phyloP scores from a whole-genome alignment of 2,888 invertebrate species.

The Tachina lurida region DNA sequence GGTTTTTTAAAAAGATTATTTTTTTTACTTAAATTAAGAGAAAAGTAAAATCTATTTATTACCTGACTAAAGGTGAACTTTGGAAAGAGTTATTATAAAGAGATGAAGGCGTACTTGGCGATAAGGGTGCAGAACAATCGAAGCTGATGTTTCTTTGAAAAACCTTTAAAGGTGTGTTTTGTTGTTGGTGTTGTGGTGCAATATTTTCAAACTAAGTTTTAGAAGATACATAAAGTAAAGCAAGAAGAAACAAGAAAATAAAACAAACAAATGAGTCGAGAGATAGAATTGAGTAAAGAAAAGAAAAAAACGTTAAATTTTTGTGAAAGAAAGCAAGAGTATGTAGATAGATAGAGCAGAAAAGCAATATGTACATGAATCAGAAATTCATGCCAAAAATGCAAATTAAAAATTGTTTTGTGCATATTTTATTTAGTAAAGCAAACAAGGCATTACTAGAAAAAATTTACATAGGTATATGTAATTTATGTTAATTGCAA shows the following conservation, averaged over 20 bases:
- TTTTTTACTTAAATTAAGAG: slow-evolving; percentile 3
- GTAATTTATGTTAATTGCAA: slow-evolving; percentile 10
- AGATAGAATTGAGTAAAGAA: slow-evolving; percentile 73
- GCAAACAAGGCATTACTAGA: slow-evolving; percentile 20
- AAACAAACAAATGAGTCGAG: slow-evolving; percentile 42
- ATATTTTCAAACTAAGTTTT: slow-evolving; percentile 81
- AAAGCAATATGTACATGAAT: slow-evolving; percentile 28
- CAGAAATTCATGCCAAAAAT: slow-evolving; percentile 23
- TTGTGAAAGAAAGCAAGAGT: neutral
- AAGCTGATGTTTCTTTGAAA: slow-evolving; percentile 83
- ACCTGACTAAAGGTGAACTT: slow-evolving; percentile 83
- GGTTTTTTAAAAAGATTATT: neutral
- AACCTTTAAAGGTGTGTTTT: slow-evolving; percentile 83
- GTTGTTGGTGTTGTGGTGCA: slow-evolving; percentile 78
- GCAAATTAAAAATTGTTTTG: slow-evolving; percentile 54
- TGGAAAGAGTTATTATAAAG: slow-evolving; percentile 82
- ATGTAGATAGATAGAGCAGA: neutral
- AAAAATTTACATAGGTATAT: slow-evolving; percentile 26
- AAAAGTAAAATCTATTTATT: slow-evolving; percentile 69
- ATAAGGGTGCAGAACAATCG: slow-evolving; percentile 83
- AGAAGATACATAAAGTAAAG: slow-evolving; percentile 70
- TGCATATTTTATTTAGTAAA: slow-evolving; percentile 59
- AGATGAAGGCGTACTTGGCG: slow-evolving; percentile 83
- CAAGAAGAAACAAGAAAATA: slow-evolving; percentile 61
- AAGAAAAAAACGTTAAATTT: neutral